A percentile compares a stretch with the other conserved stretches of the same genome.
phyloP scores from a whole-genome alignment of 2,888 invertebrate genomes.

The Caenorhabditis plicata region DNA sequence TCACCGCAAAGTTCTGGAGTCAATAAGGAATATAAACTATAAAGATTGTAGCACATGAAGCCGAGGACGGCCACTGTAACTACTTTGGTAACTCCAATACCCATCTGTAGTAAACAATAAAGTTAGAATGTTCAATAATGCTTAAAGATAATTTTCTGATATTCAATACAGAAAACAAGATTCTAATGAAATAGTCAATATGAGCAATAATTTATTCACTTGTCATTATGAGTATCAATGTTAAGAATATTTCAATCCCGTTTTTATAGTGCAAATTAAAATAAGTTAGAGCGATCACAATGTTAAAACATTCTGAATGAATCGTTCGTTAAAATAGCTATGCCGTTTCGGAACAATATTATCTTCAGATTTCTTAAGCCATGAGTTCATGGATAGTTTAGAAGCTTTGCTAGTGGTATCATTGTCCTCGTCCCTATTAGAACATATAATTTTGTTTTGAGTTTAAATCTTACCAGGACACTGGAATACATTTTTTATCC shows the following conservation, averaged over 20 bases:
- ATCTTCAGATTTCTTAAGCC: slow-evolving; percentile 20
- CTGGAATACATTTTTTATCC: slow-evolving; percentile 72
- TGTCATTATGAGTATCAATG: slow-evolving; percentile 5
- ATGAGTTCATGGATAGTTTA: slow-evolving; percentile 12
- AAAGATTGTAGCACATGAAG: slow-evolving; percentile 69
- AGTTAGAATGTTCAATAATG: not conserved
- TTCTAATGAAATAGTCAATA: not conserved
- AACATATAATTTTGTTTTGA: not conserved
- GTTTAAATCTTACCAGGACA: slow-evolving; percentile 65
- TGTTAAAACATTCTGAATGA: slow-evolving; percentile 24
- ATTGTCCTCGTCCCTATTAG: slow-evolving; percentile 9
- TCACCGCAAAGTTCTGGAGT: slow-evolving; percentile 53
- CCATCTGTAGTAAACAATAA: slow-evolving; percentile 20
- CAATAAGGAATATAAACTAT: slow-evolving; percentile 68
- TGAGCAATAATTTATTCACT: not conserved
- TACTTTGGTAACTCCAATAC: slow-evolving; percentile 49
- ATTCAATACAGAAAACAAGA: not conserved
- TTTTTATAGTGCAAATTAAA: not conserved
- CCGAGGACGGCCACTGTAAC: slow-evolving; percentile 67
- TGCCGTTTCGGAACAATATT: slow-evolving; percentile 23
- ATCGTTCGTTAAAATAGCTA: slow-evolving; percentile 39
- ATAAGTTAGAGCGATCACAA: slow-evolving; percentile 9
- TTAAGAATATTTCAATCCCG: not conserved
- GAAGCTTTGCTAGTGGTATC: not conserved
- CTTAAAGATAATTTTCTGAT: not conserved